Percentiles rank a stretch among this genome's conserved stretches.
Conservation (phyloP, 2,888 invertebrate species). For the Agrochola circellaris region DNA sequence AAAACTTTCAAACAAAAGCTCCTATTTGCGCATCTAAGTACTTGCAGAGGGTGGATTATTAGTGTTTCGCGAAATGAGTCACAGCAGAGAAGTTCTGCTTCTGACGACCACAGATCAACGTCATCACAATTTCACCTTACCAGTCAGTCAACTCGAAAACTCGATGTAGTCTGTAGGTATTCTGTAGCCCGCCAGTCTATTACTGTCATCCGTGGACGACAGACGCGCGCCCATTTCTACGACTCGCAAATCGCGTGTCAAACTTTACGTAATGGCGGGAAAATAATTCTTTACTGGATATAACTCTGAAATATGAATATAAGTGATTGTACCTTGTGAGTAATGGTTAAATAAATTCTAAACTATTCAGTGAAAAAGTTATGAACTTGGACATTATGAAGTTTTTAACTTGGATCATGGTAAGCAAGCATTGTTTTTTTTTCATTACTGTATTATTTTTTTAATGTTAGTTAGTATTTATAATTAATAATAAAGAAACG, state of each 20-base stretch:
- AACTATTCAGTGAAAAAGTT: conserved; percentile 65
- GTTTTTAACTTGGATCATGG: conserved; percentile 74
- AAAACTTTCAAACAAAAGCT: not conserved
- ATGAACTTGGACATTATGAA: conserved; percentile 74
- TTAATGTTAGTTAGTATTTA: too few relatives aligned
- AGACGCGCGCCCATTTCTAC: conserved; percentile 71
- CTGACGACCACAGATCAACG: conserved; percentile 65
- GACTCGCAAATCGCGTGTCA: conserved; percentile 77
- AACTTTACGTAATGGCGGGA: conserved; percentile 86
- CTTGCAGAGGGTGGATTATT: conserved; percentile 3
- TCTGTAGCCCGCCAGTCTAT: conserved; percentile 73
- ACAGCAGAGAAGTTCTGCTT: conserved; percentile 43
- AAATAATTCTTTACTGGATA: conserved; percentile 66
- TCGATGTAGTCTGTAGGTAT: conserved; percentile 50
- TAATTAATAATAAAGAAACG: not conserved
- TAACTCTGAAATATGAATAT: conserved; percentile 35
- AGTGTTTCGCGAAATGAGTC: conserved; percentile 51
- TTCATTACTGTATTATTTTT: not conserved
- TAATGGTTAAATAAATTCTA: conserved; percentile 56
- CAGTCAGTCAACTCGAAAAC: conserved; percentile 65
- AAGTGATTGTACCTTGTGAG: conserved; percentile 42
- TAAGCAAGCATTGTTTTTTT: conserved; percentile 68
- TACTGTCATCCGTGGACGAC: conserved; percentile 71
- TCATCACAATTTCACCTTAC: conserved; percentile 69
- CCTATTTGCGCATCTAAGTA: not conserved